Evolutionary conservation across 2,113 vertebrate genomes (phyloP).

Genomic region (Urocolius indicus): DNA sequence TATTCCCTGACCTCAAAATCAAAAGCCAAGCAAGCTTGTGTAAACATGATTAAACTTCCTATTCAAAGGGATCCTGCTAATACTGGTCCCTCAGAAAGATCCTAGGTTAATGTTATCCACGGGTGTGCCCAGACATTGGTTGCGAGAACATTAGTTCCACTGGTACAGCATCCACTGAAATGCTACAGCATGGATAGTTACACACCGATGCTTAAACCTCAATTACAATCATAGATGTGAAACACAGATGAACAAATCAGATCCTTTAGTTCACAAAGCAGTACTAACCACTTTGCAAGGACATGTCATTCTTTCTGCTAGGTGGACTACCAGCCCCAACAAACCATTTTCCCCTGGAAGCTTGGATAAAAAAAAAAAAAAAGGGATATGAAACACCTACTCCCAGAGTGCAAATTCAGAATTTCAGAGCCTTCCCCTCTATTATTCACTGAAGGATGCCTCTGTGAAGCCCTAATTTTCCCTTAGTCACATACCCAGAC

Average conservation of each 20-base stretch:
- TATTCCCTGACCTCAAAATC: neutral
- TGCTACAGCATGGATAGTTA: neutral
- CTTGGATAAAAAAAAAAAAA: neutral
- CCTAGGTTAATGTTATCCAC: neutral
- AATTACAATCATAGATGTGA: neutral
- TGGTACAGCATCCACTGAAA: neutral
- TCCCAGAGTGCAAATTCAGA: neutral
- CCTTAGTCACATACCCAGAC: fast-evolving
- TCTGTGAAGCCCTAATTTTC: neutral
- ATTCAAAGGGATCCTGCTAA: neutral
- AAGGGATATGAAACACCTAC: neutral
- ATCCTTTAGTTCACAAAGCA: neutral
- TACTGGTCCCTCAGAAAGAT: neutral
- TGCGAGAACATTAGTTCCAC: neutral
- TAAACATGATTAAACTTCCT: neutral
- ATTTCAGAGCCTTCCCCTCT: neutral
- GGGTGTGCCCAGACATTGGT: neutral
- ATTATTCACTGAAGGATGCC: neutral
- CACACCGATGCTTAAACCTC: neutral
- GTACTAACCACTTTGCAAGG: neutral
- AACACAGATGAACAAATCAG: neutral
- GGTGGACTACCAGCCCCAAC: neutral
- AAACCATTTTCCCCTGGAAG: neutral
- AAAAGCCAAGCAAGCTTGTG: neutral
- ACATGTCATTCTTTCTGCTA: neutral